Evolutionary conservation across 1,140 invertebrate genomes (phyloP).

Genomic region (Pseudobourletiella spinata): DNA sequence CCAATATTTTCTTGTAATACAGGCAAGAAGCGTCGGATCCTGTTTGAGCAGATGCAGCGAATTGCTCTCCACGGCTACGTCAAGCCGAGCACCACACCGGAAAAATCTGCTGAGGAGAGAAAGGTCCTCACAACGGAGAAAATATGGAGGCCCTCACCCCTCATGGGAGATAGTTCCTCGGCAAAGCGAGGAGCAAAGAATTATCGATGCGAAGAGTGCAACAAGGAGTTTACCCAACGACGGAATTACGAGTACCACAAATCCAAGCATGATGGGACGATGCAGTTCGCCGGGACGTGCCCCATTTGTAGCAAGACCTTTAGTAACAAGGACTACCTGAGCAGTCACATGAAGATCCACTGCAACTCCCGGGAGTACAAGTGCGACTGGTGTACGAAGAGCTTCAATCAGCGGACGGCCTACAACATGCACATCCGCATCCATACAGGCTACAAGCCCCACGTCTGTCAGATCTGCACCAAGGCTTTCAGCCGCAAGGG

Average conservation of each 20-base stretch:
- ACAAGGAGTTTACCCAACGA: constrained; percentile 66
- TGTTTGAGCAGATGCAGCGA: too few relatives aligned
- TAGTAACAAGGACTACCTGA: constrained; percentile 65
- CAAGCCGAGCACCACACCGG: too few relatives aligned
- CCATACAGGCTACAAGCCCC: not conserved
- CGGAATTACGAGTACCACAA: constrained; percentile 68
- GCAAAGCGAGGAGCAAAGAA: constrained; percentile 59
- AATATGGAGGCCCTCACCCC: too few relatives aligned
- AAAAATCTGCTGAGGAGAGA: too few relatives aligned
- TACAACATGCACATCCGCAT: constrained; percentile 57
- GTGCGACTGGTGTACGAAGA: constrained; percentile 61
- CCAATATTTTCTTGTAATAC: too few relatives aligned
- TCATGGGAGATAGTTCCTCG: too few relatives aligned
- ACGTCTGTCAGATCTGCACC: not conserved
- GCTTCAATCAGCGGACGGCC: constrained; percentile 69
- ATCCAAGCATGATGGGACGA: constrained; percentile 61
- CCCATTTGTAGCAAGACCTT: constrained; percentile 66
- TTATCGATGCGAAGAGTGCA: constrained; percentile 63
- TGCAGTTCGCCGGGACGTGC: constrained; percentile 63
- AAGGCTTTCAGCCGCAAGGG: not conserved
- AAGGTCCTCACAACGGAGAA: too few relatives aligned
- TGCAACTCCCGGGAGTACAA: constrained; percentile 57
- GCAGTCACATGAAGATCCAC: constrained; percentile 70
- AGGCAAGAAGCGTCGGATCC: too few relatives aligned
- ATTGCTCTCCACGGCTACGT: too few relatives aligned